Conservation (phyloP, 1,140 invertebrate genomes). For the Physella acuta region DNA sequence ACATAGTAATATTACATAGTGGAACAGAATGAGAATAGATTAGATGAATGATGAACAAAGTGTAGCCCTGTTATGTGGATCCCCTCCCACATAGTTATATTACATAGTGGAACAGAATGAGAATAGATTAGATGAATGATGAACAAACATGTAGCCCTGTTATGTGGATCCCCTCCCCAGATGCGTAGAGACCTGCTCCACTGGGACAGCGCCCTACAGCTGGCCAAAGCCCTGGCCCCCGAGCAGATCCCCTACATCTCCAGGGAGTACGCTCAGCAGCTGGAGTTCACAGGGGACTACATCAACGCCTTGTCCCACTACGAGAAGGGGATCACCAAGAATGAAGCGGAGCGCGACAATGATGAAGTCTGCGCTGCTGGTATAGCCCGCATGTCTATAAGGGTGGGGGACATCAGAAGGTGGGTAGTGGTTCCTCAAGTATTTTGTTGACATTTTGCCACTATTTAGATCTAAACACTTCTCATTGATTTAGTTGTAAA, state of each 20-base stretch:
- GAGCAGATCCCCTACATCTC: slow-evolving; percentile 85
- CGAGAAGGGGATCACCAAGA: slow-evolving; percentile 62
- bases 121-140: too few relatives aligned
- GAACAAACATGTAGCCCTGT: too few relatives aligned
- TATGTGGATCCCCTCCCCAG: slow-evolving; percentile 37
- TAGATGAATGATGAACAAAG: too few relatives aligned
- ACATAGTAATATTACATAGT: too few relatives aligned
- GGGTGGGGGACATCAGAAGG: slow-evolving; percentile 83
- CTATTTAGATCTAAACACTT: neutral
- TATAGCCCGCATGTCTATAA: slow-evolving; percentile 86
- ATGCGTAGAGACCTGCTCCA: slow-evolving; percentile 88
- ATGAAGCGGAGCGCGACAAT: slow-evolving; percentile 61
- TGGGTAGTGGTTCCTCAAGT: slow-evolving; percentile 27
- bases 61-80: too few relatives aligned
- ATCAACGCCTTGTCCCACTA: slow-evolving; percentile 64
- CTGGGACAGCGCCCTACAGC: slow-evolving; percentile 87
- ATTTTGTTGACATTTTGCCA: neutral
- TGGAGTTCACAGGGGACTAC: slow-evolving; percentile 84
- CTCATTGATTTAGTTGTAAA: neutral
- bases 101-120: too few relatives aligned
- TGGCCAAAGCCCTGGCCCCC: slow-evolving; percentile 83
- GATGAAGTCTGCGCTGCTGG: slow-evolving; percentile 74
- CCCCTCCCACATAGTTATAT: too few relatives aligned
- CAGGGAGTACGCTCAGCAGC: slow-evolving; percentile 88
- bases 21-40: too few relatives aligned